These are phyloP conservation scores for Pseudomyrmex gracilis DNA, from an alignment of 1,140 invertebrate species.

Conservation along the genomic window DNA sequence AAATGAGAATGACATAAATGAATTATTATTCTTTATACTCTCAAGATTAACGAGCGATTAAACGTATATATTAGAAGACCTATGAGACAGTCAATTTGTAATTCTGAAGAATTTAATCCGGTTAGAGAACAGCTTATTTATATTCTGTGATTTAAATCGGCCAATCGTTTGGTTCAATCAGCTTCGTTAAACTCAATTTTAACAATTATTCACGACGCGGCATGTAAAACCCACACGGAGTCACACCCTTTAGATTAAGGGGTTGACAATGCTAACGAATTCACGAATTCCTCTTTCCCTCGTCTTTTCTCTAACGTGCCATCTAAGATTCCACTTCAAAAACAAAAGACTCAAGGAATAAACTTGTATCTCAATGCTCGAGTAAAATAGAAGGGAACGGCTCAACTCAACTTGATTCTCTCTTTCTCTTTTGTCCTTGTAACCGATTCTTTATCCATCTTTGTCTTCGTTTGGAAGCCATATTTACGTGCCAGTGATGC, in stretches of 20 bases:
- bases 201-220: constrained; percentile 70
- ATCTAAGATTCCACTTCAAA: constrained; percentile 62
- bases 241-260: constrained; percentile 41
- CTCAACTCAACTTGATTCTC: constrained; percentile 66
- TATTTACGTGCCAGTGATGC: constrained; percentile 75
- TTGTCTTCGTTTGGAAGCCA: constrained; percentile 69
- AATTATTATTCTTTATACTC: constrained; percentile 15
- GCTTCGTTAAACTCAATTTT: constrained; percentile 66
- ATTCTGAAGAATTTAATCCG: constrained; percentile 47
- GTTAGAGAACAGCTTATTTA: constrained; percentile 10
- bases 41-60: background rate
- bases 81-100: constrained; percentile 28
- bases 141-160: constrained; percentile 56
- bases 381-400: constrained; percentile 19
- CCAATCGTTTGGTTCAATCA: constrained; percentile 62
- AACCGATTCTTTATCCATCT: constrained; percentile 54
- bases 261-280: constrained; percentile 72
- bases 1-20: background rate
- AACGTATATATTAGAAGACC: background rate
- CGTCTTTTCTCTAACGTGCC: background rate
- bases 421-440: constrained; percentile 35
- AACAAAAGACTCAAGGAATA: constrained; percentile 73
- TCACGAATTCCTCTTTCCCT: constrained; percentile 49
- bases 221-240: constrained; percentile 57
- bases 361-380: constrained; percentile 74